Percentiles rank a stretch among this genome's conserved stretches.
Conservation (phyloP, 2,797 vertebrate species). For the Peromyscus aztecus region DNA sequence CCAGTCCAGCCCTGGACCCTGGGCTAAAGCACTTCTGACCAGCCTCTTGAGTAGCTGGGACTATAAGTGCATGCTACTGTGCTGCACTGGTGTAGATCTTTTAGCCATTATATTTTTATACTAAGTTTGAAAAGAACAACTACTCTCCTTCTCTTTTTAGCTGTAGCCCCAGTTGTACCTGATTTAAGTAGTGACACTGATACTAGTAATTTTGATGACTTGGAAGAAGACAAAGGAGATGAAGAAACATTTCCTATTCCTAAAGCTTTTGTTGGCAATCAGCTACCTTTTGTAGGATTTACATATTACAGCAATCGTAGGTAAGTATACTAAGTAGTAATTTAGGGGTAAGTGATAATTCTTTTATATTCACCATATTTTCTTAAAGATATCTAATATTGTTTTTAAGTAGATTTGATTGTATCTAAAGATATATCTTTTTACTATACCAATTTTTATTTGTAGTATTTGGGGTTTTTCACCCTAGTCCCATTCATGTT, state of each 20-base stretch:
- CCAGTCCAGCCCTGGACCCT: background rate
- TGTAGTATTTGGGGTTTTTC: constrained; percentile 23
- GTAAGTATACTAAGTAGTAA: constrained; percentile 88
- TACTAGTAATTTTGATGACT: constrained; percentile 99
- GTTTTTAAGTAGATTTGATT: constrained; percentile 46
- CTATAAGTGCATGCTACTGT: background rate
- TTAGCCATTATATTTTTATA: constrained; percentile 26
- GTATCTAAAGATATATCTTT: background rate
- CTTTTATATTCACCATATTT: constrained; percentile 34
- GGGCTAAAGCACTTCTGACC: background rate
- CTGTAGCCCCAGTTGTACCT: constrained; percentile 98
- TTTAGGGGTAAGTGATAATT: constrained; percentile 44
- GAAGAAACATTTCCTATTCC: constrained; percentile 99
- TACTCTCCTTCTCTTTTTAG: constrained; percentile 86
- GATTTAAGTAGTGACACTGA: constrained; percentile 98
- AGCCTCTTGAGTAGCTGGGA: background rate
- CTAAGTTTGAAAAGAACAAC: constrained; percentile 36
- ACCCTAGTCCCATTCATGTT: constrained; percentile 14
- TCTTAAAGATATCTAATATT: background rate
- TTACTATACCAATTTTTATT: background rate
- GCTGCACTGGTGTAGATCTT: background rate
- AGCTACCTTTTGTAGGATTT: constrained; percentile 99
- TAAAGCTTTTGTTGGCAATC: constrained; percentile 99
- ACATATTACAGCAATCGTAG: constrained; percentile 97
- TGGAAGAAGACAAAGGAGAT: constrained; percentile 98